Evolutionary conservation across 2,797 vertebrate species (phyloP), one percentile per base, ranked within the genome.

Genomic region (Ctenopoma kingsleyae): DNA sequence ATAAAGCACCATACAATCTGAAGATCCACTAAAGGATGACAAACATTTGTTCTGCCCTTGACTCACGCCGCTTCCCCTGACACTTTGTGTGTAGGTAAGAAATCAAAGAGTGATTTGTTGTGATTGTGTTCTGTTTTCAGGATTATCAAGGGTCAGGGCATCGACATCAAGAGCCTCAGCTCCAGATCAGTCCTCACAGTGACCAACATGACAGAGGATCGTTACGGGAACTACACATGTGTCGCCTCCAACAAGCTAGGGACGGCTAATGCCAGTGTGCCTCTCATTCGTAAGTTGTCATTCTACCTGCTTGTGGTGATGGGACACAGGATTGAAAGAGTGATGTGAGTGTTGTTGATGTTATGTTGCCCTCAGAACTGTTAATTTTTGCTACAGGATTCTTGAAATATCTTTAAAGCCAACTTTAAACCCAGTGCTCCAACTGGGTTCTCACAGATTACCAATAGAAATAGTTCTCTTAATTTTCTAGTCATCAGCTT

Each of bases 171-270:
- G 92, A 99, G 93, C 90, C 95, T 96, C 87, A 98, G 94, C 91
- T 96, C 97, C 81, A 98, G 97, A 95, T 99, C 98, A 82, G 90
- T 99, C 88, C 97, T 99, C 85, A 98, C 97, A 71, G 95, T 99
- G 89, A 97, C 88, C 93, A 99, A 99, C 83, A 97, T 99, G 95
- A 99, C 98, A 89, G 97, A 99, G 91, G 98, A 99, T 90, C 97
- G 97, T 91, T 99, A 99, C 70, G 98, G 98, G 90, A 99, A 99
- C 95, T 99, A 99, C 92, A 99, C 98, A 9, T 99, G 98, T 73
- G 95, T 99, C 89, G 98, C 97, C 81, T 89, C 91, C 95, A 99
- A 99, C 95, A 97, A 96, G 91, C 93, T 99, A 78, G 98, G 98
- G 88, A 96, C 93, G 40, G 96, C 96, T 89, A 99, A 98, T 71